Base-by-base conservation (phyloP, 2,113 vertebrate genomes). In the Hyperoodon ampullatus region DNA sequence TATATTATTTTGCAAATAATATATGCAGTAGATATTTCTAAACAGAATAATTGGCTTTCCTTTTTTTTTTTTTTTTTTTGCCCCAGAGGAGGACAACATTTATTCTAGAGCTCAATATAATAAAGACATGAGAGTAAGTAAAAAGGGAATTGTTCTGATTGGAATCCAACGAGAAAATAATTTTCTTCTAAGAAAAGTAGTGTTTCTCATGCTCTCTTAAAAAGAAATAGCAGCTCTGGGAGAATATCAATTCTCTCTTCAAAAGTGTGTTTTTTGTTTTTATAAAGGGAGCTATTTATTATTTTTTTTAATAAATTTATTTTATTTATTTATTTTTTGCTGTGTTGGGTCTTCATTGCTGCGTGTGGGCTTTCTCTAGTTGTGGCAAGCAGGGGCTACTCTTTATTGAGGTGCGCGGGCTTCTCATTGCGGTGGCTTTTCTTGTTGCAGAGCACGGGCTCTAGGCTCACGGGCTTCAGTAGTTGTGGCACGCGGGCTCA, bases 81-180 rank as follows among this genome's bases (percentile, higher is more conserved):
- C 10, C 71, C 94, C n/a, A 74, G 26, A 93, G 82, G 21, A 94
- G 11, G 55, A 80, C 50, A 93, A 86, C 44, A 88, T 72, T 77
- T 95, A 82, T 91, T 75, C 85, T 91, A 78, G 18, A 88, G 8
- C 10, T 86, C 78, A 95, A 35, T 60, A 87, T 80, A 95, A 89
- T 35, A 86, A 82, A 96, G 81, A 80, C 28, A 14, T 83, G 18
- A 21, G 72, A 81, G 19, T 44, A 78, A 85, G 15, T 66, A 42
- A 26, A 93, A 93, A 93, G 78, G 65, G 30, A 96, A 95, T 33
- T 71, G 53, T 50, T 39, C 60, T 94, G 47, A 93, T 8, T 94
- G 18, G 70, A 94, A 83, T 88, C 35, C 92, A 94, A 78, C 0
- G 18, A 28, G 33, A 86, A 97, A 86, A 60, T 33, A 16, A 78